These are phyloP conservation scores for Andinoacara biseriatus DNA, from an alignment of 2,113 vertebrate genomes.

Conservation along the genomic window DNA sequence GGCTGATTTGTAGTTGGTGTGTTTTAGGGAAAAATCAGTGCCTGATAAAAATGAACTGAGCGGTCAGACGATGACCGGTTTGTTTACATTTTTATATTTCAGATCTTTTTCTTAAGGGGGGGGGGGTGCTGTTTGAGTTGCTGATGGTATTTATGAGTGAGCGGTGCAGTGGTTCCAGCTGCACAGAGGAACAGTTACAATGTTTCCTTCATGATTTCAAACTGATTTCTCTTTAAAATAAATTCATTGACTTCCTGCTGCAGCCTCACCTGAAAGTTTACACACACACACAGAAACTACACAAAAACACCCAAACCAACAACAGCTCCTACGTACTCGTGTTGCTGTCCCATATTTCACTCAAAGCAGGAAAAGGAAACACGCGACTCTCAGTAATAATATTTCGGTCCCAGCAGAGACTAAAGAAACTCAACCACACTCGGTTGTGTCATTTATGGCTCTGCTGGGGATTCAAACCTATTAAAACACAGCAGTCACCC, in stretches of 20 bases:
- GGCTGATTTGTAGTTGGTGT: not conserved
- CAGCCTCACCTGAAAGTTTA: not conserved
- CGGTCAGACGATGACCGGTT: not conserved
- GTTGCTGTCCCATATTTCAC: not conserved
- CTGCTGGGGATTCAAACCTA: not conserved
- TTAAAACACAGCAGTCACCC: not conserved
- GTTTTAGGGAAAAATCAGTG: slow-evolving; percentile 33
- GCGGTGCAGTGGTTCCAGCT: not conserved
- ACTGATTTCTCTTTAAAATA: not conserved
- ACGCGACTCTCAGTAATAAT: no score
- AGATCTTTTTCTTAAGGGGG: not conserved
- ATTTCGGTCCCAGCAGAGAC: no score
- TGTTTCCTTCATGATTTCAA: not conserved
- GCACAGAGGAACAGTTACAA: not conserved
- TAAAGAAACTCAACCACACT: not conserved
- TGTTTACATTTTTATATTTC: slow-evolving; percentile 59
- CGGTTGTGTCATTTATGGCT: not conserved
- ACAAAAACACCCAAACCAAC: not conserved
- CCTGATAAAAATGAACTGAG: slow-evolving; percentile 32
- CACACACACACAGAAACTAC: not conserved
- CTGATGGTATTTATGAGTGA: slow-evolving; percentile 24
- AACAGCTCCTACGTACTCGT: accelerated
- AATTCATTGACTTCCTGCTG: not conserved
- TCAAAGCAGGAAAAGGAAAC: no score
- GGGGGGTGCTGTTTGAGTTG: not conserved